Base-by-base conservation (phyloP, 2,797 vertebrate species). In the Coregonus suidteri region DNA sequence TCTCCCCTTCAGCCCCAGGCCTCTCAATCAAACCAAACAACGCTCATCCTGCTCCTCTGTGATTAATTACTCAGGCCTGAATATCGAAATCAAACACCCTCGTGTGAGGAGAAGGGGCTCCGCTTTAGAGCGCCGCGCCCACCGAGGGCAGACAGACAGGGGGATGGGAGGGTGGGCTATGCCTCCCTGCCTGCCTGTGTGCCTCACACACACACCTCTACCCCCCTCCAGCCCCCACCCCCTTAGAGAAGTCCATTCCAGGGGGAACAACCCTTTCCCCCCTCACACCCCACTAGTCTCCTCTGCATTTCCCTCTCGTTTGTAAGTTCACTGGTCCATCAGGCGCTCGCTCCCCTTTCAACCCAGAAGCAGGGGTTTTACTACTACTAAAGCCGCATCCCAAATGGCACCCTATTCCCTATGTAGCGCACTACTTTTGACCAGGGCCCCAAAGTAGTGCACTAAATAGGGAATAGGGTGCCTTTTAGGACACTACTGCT, bases 1-100 rank as follows among this genome's bases (percentile, higher is more conserved):
- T 82, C 83, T 84, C 81, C 94, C 92, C 91, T 94, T 95, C 95
- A 84, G 94, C 95, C 95, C 95, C 89, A 86, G 93, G 95, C 95
- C 96, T 98, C 79, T 75, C 79, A 80, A 83, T 87, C 79, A 82
- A 73, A 84, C 52, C 82, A 81, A 78, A 81, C 78, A 82, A 34
- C 76, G 77, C 75, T 75, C 80, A 69, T 82, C 59, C 77, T 71
- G 73, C 75, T 87, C 86, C 86, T 84, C 79, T 84, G 84, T 85
- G 84, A 87, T 87, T 84, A 87, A 87, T 87, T 87, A 83, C 86
- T 79, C 75, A 9, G 64, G 75, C 78, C 81, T 76, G 76, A 83
- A 79, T 81, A 82, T 76, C 81, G 78, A 81, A 82, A 82, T 76
- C 81, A 79, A 79, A 82, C 84, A 72, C 54, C 71, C 53, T 34